These are phyloP conservation scores for Rhodinocichla rosea DNA, from an alignment of 2,113 vertebrate genomes.

Conservation along the genomic window DNA sequence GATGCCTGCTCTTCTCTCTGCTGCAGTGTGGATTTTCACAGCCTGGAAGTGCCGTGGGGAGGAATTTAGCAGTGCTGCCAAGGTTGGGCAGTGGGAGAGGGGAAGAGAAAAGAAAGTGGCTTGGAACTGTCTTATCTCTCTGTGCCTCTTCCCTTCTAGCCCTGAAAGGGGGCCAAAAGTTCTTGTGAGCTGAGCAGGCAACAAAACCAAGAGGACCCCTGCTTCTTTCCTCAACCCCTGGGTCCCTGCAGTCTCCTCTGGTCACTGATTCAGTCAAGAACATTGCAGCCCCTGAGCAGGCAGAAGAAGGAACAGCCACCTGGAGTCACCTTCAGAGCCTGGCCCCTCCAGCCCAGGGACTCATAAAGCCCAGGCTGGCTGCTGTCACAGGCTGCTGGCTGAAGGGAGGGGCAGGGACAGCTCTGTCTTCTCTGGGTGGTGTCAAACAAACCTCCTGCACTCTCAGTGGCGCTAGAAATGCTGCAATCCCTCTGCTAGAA, in stretches of 20 bases:
- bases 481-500: background rate
- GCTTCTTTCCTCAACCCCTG: background rate
- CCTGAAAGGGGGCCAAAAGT: background rate
- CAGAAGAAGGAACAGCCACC: background rate
- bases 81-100: background rate
- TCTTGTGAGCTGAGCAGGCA: background rate
- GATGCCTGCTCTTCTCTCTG: background rate
- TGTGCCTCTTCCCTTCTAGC: background rate
- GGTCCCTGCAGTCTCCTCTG: background rate
- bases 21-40: background rate
- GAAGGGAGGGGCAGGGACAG: background rate
- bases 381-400: background rate
- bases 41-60: background rate
- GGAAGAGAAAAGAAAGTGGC: background rate
- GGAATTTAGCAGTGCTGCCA: background rate
- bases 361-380: accelerated
- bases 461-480: background rate
- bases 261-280: background rate
- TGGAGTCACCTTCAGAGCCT: background rate
- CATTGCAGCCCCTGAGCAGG: background rate
- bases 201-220: background rate
- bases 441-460: background rate
- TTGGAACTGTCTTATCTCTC: background rate
- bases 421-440: background rate
- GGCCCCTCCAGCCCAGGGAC: background rate